phyloP scores from a whole-genome alignment of 2,888 invertebrate genomes.

The Elmis aenea region DNA sequence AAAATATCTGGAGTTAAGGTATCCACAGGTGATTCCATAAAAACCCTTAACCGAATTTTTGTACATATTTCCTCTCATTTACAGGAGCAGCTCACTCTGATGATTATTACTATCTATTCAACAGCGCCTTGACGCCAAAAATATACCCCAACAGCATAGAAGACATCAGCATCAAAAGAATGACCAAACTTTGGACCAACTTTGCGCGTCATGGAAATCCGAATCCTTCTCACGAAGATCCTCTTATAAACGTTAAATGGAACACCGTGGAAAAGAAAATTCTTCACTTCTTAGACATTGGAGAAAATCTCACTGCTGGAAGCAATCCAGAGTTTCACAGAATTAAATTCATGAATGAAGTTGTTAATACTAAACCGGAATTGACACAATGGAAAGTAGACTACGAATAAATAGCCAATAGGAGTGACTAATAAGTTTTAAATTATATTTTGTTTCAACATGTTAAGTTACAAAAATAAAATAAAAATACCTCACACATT shows the following conservation, averaged over 20 bases:
- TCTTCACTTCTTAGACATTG: slow-evolving; percentile 34
- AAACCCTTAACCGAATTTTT: slow-evolving; percentile 28
- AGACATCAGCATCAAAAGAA: slow-evolving; percentile 22
- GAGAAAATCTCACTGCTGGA: slow-evolving; percentile 25
- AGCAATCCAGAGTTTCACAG: slow-evolving; percentile 30
- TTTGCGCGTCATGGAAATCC: slow-evolving; percentile 33
- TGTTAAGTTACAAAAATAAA: too few species aligned
- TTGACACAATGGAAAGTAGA: too few species aligned
- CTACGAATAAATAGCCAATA: too few species aligned
- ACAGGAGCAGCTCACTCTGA: slow-evolving; percentile 32
- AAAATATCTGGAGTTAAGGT: slow-evolving; percentile 17
- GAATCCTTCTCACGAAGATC: slow-evolving; percentile 18
- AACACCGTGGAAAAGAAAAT: slow-evolving; percentile 26
- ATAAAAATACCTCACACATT: too few species aligned
- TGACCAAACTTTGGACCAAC: slow-evolving; percentile 33
- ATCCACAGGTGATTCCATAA: too few species aligned
- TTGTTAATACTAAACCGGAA: too few species aligned
- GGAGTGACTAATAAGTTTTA: too few species aligned
- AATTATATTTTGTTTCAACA: too few species aligned
- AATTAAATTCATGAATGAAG: too few species aligned
- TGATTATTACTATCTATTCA: slow-evolving; percentile 34
- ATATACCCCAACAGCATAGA: slow-evolving; percentile 22
- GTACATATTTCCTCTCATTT: too few species aligned
- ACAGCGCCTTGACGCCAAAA: slow-evolving; percentile 18
- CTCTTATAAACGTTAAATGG: slow-evolving; percentile 26